These are phyloP conservation scores for Epinotia brunnichana DNA, from an alignment of 2,888 invertebrate genomes.

Conservation along the genomic window DNA sequence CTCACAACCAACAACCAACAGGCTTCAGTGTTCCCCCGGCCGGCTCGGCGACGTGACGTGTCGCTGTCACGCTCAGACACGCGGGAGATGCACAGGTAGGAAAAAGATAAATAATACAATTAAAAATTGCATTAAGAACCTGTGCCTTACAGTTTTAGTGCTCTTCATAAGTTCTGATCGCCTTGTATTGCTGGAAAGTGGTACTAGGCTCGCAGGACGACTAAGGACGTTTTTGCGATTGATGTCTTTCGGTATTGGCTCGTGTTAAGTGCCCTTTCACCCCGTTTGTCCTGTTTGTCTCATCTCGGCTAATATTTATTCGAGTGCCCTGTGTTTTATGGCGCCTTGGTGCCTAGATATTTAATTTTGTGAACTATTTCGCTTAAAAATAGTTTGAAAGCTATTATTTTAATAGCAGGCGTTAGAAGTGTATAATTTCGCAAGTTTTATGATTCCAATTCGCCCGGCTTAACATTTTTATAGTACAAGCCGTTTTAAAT, in stretches of 20 bases:
- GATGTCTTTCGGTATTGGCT: constrained; percentile 19
- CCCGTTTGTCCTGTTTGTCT: constrained; percentile 26
- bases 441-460: constrained; percentile 14
- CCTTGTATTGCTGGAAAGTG: neutral
- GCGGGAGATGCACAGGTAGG: constrained; percentile 66
- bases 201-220: constrained; percentile 21
- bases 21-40: constrained; percentile 63
- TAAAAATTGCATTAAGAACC: neutral
- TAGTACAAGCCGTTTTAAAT: neutral
- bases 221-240: constrained; percentile 17
- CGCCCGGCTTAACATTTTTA: constrained; percentile 4
- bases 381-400: neutral
- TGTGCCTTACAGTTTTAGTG: neutral
- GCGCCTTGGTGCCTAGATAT: constrained; percentile 8
- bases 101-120: constrained; percentile 35
- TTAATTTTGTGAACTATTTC: neutral
- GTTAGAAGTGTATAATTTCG: neutral
- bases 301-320: constrained; percentile 6
- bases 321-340: constrained; percentile 25
- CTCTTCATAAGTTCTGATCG: neutral
- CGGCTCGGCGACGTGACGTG: constrained; percentile 56
- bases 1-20: constrained; percentile 60
- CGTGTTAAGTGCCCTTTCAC: constrained; percentile 18
- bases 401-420: constrained; percentile 3
- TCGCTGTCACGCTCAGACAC: constrained; percentile 46